Percentiles rank a stretch among this genome's conserved stretches.
phyloP scores from a whole-genome alignment of 1,140 invertebrate genomes.

The Heliconius nattereri region DNA sequence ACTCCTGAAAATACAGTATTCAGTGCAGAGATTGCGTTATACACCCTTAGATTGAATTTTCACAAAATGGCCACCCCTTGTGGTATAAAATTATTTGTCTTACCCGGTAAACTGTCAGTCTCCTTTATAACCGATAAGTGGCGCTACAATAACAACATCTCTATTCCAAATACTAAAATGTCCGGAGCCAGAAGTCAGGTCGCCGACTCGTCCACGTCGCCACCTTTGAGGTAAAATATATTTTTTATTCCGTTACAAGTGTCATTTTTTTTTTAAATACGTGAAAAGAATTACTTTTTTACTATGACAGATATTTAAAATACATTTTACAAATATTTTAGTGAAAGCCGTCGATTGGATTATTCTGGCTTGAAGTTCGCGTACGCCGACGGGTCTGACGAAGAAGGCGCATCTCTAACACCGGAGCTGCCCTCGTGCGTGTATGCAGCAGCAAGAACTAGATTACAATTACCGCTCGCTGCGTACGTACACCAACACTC shows the following conservation, averaged over 20 bases:
- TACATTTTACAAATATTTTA: conserved; percentile 33
- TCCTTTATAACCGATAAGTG: conserved; percentile 39
- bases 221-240: conserved; percentile 57
- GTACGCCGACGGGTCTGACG: conserved; percentile 69
- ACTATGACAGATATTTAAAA: conserved; percentile 1
- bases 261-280: background rate
- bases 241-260: conserved; percentile 5
- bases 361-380: conserved; percentile 67
- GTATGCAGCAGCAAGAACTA: conserved; percentile 82
- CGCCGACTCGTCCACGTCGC: conserved; percentile 71
- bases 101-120: conserved; percentile 49
- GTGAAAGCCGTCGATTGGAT: conserved; percentile 66
- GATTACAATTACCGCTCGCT: conserved; percentile 71
- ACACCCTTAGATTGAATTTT: conserved; percentile 25
- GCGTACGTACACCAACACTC: conserved; percentile 74
- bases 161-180: conserved; percentile 45
- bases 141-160: conserved; percentile 19
- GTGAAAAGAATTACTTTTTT: background rate
- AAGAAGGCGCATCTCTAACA: conserved; percentile 55
- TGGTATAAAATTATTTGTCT: conserved; percentile 68
- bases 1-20: background rate
- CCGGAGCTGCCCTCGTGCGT: conserved; percentile 85
- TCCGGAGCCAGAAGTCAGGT: conserved; percentile 66
- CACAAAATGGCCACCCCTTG: conserved; percentile 57
- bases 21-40: background rate